These are phyloP conservation scores for Aleadryas rufinucha DNA, from an alignment of 2,113 vertebrate species.

Conservation along the genomic window DNA sequence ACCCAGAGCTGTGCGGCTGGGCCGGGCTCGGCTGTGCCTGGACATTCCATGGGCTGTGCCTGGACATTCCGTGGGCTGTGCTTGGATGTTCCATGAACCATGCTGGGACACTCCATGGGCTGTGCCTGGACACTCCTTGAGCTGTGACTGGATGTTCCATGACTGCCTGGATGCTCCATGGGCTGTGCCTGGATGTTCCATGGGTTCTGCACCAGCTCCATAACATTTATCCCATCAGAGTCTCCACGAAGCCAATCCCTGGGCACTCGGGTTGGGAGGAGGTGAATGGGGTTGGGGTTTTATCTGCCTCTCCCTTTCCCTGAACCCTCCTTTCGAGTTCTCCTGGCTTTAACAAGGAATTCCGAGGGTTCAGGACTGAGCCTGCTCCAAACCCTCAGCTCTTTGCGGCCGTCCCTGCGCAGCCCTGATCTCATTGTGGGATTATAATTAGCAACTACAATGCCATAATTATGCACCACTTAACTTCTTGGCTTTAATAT, in stretches of 20 bases:
- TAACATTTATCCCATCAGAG: not conserved
- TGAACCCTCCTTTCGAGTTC: not conserved
- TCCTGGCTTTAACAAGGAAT: not conserved
- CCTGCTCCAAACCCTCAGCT: not conserved
- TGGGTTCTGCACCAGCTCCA: fast-evolving
- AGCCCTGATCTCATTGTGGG: slow-evolving; percentile 66
- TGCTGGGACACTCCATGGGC: fast-evolving
- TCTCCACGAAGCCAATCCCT: fast-evolving
- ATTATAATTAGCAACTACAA: slow-evolving; percentile 69
- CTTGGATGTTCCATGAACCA: not conserved
- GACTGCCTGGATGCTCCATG: fast-evolving
- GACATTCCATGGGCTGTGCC: fast-evolving
- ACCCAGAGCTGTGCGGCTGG: not conserved
- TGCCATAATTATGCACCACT: slow-evolving; percentile 67
- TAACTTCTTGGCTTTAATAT: slow-evolving; percentile 64
- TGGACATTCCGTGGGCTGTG: fast-evolving
- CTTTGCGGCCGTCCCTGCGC: slow-evolving; percentile 15
- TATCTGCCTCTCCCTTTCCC: not conserved
- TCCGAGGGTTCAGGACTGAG: not conserved
- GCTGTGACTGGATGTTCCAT: fast-evolving
- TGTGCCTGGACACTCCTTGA: fast-evolving
- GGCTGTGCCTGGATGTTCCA: fast-evolving
- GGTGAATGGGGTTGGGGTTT: not conserved
- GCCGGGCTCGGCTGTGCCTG: not conserved
- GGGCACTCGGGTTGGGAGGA: fast-evolving